Evolutionary conservation across 2,888 invertebrate species (phyloP).

Genomic region (Xanthorhoe designata): DNA sequence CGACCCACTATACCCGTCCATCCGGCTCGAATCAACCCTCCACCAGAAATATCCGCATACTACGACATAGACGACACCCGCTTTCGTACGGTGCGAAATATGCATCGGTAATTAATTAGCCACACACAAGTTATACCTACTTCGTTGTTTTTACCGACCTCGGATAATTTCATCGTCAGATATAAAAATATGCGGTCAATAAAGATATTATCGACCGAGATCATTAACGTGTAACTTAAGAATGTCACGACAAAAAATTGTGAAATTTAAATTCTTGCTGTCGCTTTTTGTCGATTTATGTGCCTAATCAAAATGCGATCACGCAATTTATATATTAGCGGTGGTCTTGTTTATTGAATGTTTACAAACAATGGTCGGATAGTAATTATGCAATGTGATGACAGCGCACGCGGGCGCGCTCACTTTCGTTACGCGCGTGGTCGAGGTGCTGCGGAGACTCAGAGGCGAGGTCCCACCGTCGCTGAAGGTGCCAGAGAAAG

Average conservation of each 20-base stretch:
- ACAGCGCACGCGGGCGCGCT: conserved; percentile 72
- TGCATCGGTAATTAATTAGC: conserved; percentile 30
- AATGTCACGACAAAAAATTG: conserved; percentile 50
- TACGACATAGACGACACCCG: conserved; percentile 31
- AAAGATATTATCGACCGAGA: conserved; percentile 45
- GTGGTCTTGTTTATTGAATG: conserved; percentile 71
- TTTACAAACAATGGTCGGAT: conserved; percentile 83
- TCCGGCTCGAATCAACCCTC: conserved; percentile 58
- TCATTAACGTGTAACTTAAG: conserved; percentile 45
- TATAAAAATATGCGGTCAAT: conserved; percentile 38
- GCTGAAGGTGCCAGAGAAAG: conserved; percentile 73
- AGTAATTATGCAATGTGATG: conserved; percentile 82
- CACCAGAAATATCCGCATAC: conserved; percentile 55
- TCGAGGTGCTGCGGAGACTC: conserved; percentile 25
- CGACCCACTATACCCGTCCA: conserved; percentile 63
- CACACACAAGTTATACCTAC: conserved; percentile 2
- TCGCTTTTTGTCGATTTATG: conserved; percentile 44
- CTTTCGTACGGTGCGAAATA: conserved; percentile 19
- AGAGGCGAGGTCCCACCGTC: conserved; percentile 33
- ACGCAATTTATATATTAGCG: conserved; percentile 66
- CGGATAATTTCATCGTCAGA: conserved; percentile 30
- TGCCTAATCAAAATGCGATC: conserved; percentile 71
- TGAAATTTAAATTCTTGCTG: conserved; percentile 51
- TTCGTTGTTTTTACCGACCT: conserved; percentile 25
- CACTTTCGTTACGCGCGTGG: conserved; percentile 75